Evolutionary conservation across 2,113 vertebrate species (phyloP), one percentile per base, ranked within the genome.

Genomic region (Probosciger aterrimus): DNA sequence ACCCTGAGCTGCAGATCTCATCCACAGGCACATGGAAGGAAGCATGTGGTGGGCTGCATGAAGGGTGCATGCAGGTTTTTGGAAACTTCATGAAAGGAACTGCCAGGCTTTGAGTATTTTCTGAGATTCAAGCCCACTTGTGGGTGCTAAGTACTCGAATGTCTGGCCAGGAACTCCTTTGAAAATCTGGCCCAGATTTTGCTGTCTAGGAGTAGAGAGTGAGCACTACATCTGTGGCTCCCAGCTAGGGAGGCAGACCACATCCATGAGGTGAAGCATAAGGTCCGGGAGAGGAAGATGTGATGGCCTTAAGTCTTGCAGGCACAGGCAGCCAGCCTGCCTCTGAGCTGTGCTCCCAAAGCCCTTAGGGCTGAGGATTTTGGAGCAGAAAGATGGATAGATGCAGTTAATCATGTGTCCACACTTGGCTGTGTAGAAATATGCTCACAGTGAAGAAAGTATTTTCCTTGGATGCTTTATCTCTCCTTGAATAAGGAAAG

Each of bases 161-260:
- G 71, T 90, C 85, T 94, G 80, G 88, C 90, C 95, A 94, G 79
- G 43, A 93, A 83, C 83, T 94, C 39, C 50, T 78, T 25, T 43
- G 64, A 70, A 92, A 94, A 68, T 81, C 37, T 96, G 75, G 60
- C 60, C 75, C 59, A 82, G 68, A 55, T 67, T 86, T 91, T 93
- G n/a, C 41, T 4, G 28, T 64, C 68, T 88, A 12, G 46, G 71
- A 91, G 75, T 31, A 62, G 79, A 44, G 20, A 82, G 55, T 0
- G 5, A 86, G 59, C 0, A 0, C 53, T 83, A 24, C 4, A 25
- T 83, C 37, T 79, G 85, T 19, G 53, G 25, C 5, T 94, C n/a
- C 52, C 53, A 62, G 65, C 24, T 64, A 17, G 27, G 20, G 43
- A 70, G 14, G 19, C 28, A 86, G 82, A 52, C 23, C 67, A 18